These are phyloP conservation scores for Toxostoma redivivum DNA, from an alignment of 2,113 vertebrate genomes.

Conservation along the genomic window DNA sequence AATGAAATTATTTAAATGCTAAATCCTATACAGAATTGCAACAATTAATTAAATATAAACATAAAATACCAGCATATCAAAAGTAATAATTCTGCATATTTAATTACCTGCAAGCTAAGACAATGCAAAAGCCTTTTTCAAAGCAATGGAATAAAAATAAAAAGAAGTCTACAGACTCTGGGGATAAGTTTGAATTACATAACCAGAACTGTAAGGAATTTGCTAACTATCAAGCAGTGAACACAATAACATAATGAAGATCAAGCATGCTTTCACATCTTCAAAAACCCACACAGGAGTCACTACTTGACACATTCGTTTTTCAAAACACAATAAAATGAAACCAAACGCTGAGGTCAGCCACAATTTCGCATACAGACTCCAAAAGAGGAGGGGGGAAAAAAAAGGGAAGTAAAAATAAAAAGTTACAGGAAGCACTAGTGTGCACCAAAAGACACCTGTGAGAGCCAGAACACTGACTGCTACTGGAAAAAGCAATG, in stretches of 20 bases:
- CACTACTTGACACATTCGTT: conserved; percentile 21
- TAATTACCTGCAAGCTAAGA: background rate
- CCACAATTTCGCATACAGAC: conserved; percentile 49
- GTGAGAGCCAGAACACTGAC: conserved; percentile 70
- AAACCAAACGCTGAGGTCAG: conserved; percentile 59
- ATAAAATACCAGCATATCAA: background rate
- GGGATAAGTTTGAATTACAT: background rate
- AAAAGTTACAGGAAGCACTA: conserved; percentile 62
- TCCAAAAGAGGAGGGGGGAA: background rate
- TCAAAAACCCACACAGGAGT: conserved; percentile 18
- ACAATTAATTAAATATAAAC: background rate
- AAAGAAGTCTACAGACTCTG: background rate
- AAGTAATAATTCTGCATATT: background rate
- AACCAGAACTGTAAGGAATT: background rate
- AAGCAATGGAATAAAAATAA: background rate
- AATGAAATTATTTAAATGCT: background rate
- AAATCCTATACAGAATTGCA: background rate
- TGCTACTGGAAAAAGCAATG: conserved; percentile 74
- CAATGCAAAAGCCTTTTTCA: conserved; percentile 15
- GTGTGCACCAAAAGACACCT: conserved; percentile 41
- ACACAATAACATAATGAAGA: conserved; percentile 51
- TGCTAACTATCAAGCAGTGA: conserved; percentile 30
- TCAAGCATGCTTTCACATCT: conserved; percentile 56
- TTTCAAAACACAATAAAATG: conserved; percentile 30
- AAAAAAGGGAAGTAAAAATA: background rate